Conservation (phyloP, 2,888 invertebrate species). For the Callinectes sapidus region DNA sequence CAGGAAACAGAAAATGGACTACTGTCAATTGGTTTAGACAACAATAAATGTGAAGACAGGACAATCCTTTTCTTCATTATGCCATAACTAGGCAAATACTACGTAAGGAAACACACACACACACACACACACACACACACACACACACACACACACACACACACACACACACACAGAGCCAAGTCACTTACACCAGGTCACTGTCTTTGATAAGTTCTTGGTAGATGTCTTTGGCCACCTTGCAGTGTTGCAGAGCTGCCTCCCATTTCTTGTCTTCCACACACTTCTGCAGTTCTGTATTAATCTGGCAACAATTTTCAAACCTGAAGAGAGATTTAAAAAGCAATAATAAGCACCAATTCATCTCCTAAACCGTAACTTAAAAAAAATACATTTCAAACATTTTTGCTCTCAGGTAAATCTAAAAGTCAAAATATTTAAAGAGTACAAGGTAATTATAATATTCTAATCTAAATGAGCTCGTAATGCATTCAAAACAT, state of each 20-base stretch:
- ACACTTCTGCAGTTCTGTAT: constrained; percentile 75
- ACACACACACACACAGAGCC: not conserved
- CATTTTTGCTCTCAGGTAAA: no score
- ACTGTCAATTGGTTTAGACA: no score
- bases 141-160: not conserved
- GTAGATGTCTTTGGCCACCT: constrained; percentile 43
- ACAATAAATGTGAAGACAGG: no score
- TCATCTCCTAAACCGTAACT: not conserved
- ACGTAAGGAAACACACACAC: not conserved
- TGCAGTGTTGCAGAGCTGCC: constrained; percentile 74
- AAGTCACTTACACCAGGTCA: constrained; percentile 31
- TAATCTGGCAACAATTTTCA: constrained; percentile 74
- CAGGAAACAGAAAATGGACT: no score
- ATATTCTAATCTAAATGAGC: not conserved
- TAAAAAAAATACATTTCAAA: no score
- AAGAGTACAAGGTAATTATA: not conserved
- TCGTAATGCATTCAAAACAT: not conserved
- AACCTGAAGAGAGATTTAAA: constrained; percentile 40
- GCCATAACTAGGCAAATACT: not conserved
- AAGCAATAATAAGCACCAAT: not conserved
- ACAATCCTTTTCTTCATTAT: no score
- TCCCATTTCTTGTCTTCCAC: constrained; percentile 75
- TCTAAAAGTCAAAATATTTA: no score
- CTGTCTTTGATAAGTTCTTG: constrained; percentile 25
- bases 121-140: not conserved